These are phyloP conservation scores for Lithobates pipiens DNA, from an alignment of 2,797 vertebrate species.

Conservation along the genomic window DNA sequence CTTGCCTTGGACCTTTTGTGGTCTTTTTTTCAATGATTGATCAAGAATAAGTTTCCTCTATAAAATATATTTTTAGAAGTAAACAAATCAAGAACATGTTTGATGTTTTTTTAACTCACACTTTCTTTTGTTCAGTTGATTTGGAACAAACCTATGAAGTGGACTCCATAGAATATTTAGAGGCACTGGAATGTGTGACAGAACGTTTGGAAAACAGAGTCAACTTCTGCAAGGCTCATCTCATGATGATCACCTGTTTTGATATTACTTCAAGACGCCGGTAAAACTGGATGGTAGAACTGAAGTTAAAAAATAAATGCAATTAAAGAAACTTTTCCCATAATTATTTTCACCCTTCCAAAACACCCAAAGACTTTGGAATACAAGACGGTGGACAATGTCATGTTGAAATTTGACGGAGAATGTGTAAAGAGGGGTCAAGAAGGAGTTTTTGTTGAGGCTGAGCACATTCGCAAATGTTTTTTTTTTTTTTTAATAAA, in stretches of 20 bases:
- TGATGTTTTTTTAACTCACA: not conserved
- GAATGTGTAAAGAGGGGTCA: slow-evolving; percentile 56
- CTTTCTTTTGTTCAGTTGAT: slow-evolving; percentile 78
- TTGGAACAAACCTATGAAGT: slow-evolving; percentile 89
- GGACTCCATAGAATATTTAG: slow-evolving; percentile 91
- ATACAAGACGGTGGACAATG: slow-evolving; percentile 76
- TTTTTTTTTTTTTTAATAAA: slow-evolving; percentile 12
- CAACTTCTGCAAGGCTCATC: slow-evolving; percentile 89
- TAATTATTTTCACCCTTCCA: slow-evolving; percentile 56
- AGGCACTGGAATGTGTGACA: slow-evolving; percentile 88
- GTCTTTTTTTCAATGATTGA: too few relatives aligned
- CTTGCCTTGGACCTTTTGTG: too few relatives aligned
- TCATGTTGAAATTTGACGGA: slow-evolving; percentile 68
- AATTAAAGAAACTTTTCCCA: slow-evolving; percentile 6
- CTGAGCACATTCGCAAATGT: slow-evolving; percentile 35
- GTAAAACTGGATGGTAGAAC: slow-evolving; percentile 66
- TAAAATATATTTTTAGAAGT: too few relatives aligned
- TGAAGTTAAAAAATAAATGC: slow-evolving; percentile 1
- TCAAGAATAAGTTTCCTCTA: too few relatives aligned
- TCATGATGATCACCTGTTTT: slow-evolving; percentile 94
- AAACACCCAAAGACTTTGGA: slow-evolving; percentile 72
- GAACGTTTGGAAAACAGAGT: slow-evolving; percentile 85
- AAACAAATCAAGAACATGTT: too few relatives aligned
- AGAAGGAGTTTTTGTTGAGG: slow-evolving; percentile 61
- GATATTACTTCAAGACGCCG: slow-evolving; percentile 82